Evolutionary conservation across 2,888 invertebrate species (phyloP).

Genomic region (Dysmachus trigonus): DNA sequence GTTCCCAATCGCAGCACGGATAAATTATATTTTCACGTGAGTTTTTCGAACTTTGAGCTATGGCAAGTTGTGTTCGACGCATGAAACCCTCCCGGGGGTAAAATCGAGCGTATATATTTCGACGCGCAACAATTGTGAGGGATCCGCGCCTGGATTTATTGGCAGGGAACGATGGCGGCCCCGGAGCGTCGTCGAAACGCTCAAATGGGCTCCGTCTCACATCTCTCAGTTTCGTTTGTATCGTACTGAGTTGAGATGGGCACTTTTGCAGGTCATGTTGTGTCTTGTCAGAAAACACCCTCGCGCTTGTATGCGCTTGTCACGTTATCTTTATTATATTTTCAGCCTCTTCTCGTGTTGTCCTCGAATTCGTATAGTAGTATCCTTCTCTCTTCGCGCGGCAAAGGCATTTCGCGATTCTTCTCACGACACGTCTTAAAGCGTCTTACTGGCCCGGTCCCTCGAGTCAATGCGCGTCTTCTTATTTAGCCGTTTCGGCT

Average conservation of each 20-base stretch:
- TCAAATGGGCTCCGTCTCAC: conserved; percentile 2
- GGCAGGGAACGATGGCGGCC: background rate
- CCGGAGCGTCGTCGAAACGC: background rate
- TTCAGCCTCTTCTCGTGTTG: conserved; percentile 19
- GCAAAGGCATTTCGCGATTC: background rate
- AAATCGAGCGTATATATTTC: conserved; percentile 38
- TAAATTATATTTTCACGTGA: conserved; percentile 28
- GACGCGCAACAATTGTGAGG: conserved; percentile 39
- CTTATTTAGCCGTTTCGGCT: conserved; percentile 13
- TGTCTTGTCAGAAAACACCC: conserved; percentile 19
- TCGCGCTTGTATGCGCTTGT: conserved; percentile 33
- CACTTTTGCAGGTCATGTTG: conserved; percentile 19
- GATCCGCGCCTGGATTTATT: conserved; percentile 38
- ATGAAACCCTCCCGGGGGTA: conserved; percentile 27
- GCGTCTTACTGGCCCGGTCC: background rate
- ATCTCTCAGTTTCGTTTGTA: too few species aligned
- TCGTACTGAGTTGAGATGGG: background rate
- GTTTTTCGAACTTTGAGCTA: conserved; percentile 32
- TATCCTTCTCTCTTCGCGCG: conserved; percentile 17
- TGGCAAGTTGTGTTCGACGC: conserved; percentile 29
- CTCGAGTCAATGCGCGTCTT: conserved; percentile 17
- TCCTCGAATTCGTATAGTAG: conserved; percentile 28
- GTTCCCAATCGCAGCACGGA: conserved; percentile 19
- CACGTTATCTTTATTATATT: conserved; percentile 42
- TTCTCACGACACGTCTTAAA: conserved; percentile 27